These are phyloP conservation scores for Drosophila imparisetae DNA, from an alignment of 2,888 invertebrate species.

Conservation along the genomic window DNA sequence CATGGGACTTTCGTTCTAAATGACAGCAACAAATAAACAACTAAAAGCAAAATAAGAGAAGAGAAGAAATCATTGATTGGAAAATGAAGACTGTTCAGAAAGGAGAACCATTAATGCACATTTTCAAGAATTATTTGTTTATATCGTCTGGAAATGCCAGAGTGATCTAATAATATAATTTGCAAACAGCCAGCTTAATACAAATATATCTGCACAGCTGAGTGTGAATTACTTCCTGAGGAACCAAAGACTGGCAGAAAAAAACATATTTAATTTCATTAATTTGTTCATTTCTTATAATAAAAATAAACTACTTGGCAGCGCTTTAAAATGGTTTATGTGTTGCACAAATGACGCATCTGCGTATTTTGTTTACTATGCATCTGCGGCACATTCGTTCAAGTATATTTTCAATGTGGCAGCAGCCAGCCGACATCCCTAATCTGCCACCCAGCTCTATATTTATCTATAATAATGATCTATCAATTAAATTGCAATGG, in stretches of 20 bases:
- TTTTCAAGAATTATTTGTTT: background rate
- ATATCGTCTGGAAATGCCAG: background rate
- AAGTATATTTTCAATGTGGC: slow-evolving; percentile 4
- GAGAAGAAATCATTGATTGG: background rate
- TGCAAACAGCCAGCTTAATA: background rate
- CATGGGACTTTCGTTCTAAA: slow-evolving; percentile 42
- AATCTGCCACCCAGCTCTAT: background rate
- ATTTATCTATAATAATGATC: slow-evolving; percentile 28
- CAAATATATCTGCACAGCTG: background rate
- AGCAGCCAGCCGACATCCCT: slow-evolving; percentile 15
- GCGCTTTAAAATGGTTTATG: background rate
- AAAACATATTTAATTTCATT: background rate
- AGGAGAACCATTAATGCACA: background rate
- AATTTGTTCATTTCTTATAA: background rate
- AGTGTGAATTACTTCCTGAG: background rate
- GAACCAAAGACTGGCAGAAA: background rate
- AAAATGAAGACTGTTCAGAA: background rate
- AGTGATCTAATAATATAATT: background rate
- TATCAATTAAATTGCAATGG: slow-evolving; percentile 45
- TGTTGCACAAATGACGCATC: slow-evolving; percentile 9
- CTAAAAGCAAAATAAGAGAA: slow-evolving; percentile 8
- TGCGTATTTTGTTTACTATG: slow-evolving; percentile 1
- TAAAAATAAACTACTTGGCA: slow-evolving; percentile 1
- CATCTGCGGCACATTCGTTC: slow-evolving; percentile 12
- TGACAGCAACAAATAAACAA: slow-evolving; percentile 33